Conservation (phyloP, 2,888 invertebrate genomes). For the Furcula furcula region DNA sequence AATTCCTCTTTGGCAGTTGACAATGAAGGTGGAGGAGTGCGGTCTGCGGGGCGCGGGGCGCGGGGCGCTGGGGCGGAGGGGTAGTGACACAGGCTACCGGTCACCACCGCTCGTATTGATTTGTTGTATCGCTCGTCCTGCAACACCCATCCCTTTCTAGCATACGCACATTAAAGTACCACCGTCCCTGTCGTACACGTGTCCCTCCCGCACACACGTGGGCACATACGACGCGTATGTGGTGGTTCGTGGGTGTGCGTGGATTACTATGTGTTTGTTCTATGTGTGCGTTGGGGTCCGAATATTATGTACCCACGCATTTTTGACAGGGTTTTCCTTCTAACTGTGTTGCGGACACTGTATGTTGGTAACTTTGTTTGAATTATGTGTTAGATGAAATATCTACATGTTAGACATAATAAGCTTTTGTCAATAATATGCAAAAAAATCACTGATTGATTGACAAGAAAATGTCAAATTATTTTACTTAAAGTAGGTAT, state of each 20-base stretch:
- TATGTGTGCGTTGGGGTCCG: slow-evolving; percentile 73
- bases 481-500: too few relatives aligned
- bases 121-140: slow-evolving; percentile 83
- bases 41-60: slow-evolving; percentile 56
- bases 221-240: slow-evolving; percentile 61
- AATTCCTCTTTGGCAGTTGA: slow-evolving; percentile 73
- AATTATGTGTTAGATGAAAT: too few relatives aligned
- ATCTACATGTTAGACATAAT: too few relatives aligned
- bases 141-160: slow-evolving; percentile 66
- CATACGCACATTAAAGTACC: slow-evolving; percentile 37
- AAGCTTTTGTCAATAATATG: too few relatives aligned
- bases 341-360: slow-evolving; percentile 30
- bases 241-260: slow-evolving; percentile 42
- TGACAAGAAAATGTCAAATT: too few relatives aligned
- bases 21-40: slow-evolving; percentile 78
- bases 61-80: slow-evolving; percentile 38
- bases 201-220: slow-evolving; percentile 67
- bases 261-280: slow-evolving; percentile 49
- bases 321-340: slow-evolving; percentile 61
- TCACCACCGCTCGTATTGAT: slow-evolving; percentile 83
- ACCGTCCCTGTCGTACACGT: slow-evolving; percentile 52
- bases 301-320: slow-evolving; percentile 69
- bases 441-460: too few relatives aligned
- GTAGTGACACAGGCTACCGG: slow-evolving; percentile 82
- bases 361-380: slow-evolving; percentile 10